Evolutionary conservation across 2,113 vertebrate species (phyloP), one percentile per base, ranked within the genome.

Genomic region (Xyrauchen texanus): DNA sequence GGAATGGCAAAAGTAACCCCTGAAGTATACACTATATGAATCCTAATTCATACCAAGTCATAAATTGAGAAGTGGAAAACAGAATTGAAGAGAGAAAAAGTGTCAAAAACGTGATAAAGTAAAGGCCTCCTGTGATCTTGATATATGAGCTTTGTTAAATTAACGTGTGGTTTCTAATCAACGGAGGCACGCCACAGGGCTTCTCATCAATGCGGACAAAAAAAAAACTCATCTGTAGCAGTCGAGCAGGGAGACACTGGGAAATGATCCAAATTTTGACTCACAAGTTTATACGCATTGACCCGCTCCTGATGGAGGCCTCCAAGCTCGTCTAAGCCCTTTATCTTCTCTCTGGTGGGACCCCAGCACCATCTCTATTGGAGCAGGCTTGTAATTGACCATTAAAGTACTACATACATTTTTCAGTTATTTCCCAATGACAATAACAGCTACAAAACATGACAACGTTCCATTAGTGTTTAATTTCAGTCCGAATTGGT

Each of bases 381-480:
- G 83, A 83, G 80, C 71, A 70, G 34, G 77, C 79, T 83, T 82
- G 79, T 86, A 87, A 87, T 87, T 87, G 86, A 86, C 85, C 85
- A 83, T 86, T 86, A 85, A 58, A 80, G 78, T 83, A 76, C 82
- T 67, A 81, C 69, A 71, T 77, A 80, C 80, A 85, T 79, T 76
- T 83, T 83, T 79, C 83, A 76, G 75, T 76, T 81, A 76, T 83
- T 64, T 81, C 82, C 84, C 74, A 82, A 84, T 71, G 70, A 82
- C 81, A 65, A 82, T 63, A 79, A 76, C 72, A 55, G 83, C 61
- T 51, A 76, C 63, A 82, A 60, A 79, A 84, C 83, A 84, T 82
- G 83, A 84, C 83, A 84, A 82, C 76, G 76, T 82, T 84, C 79
- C 80, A 84, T 84, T 84, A 84, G 83, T 81, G 76, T 74, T 49